Base-by-base conservation (phyloP, 2,888 invertebrate species). In the Meloe dianella region DNA sequence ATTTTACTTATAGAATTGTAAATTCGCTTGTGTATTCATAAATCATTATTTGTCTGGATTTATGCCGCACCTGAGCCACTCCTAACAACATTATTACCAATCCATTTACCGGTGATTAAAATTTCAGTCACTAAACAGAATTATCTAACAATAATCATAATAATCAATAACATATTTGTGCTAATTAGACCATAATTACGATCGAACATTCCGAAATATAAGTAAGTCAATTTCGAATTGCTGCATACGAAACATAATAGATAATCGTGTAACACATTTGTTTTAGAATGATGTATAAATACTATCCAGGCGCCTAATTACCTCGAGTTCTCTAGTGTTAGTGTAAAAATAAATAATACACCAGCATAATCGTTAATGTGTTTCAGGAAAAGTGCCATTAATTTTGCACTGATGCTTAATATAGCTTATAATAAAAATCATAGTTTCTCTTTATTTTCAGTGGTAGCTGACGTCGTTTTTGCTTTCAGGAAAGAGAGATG, bases 91-190 rank as follows among this genome's bases (percentile, higher is more conserved):
- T 32, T 32, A n/a, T 30, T 17, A 32, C 30, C 58, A 35, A 32
- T 22, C 32, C 32, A 58, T 35, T 58, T 58, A 35, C n/a, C 58
- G 12, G 58, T 58, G 9, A 58, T 35, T 30, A 58, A 20, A 58
- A 58, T n/a, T 58, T 32, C 17, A 2, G 30, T 27, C 12, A 27
- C n/a, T 27, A 47, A 17, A 22, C n/a, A 54, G 17, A 24, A 30
- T 24, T 51, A 54, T 54, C 56, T n/a, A 59, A 32, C 41, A 24
- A 60, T 29, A 59, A 59, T 38, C 14, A 60, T 29, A 38, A 60
- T 22, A n/a, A 60, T 14, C 22, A 60, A 1, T 27, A 60, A 7
- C 1, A 38, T 41, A n/a, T n/a, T n/a, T n/a, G n/a, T n/a, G n/a
- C n/a, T n/a, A n/a, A n/a, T n/a, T n/a, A n/a, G n/a, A n/a, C n/a